Conservation (phyloP, 2,113 vertebrate species). For the Rissa tridactyla region DNA sequence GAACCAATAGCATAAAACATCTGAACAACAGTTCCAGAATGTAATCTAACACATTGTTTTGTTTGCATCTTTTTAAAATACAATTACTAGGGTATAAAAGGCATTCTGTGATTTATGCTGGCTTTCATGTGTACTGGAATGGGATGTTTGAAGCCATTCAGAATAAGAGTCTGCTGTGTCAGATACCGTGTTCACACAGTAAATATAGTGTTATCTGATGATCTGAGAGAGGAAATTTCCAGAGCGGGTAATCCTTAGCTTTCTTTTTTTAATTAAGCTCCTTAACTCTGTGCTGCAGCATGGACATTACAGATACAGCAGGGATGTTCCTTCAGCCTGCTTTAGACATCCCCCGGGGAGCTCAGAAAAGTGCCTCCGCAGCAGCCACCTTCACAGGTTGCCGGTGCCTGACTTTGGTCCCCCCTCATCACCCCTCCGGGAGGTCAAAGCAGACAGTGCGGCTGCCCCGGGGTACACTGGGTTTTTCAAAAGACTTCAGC, state of each 20-base stretch:
- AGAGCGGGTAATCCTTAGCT: neutral
- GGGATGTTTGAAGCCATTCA: neutral
- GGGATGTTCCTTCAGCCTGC: neutral
- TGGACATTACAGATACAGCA: neutral
- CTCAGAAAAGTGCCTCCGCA: neutral
- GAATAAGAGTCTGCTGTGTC: neutral
- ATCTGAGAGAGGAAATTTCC: neutral
- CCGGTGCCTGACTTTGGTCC: neutral
- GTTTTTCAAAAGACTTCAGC: neutral
- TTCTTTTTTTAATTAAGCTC: neutral
- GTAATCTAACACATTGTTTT: slow-evolving; percentile 52
- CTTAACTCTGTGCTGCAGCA: neutral
- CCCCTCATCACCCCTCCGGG: neutral
- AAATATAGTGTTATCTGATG: neutral
- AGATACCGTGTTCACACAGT: neutral
- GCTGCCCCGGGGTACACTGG: neutral
- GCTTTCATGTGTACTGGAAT: neutral
- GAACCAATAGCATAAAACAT: slow-evolving; percentile 7
- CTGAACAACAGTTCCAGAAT: slow-evolving; percentile 37
- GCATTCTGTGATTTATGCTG: neutral
- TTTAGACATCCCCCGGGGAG: neutral
- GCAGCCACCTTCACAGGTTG: neutral
- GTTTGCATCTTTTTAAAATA: slow-evolving; percentile 46
- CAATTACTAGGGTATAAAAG: slow-evolving; percentile 13
- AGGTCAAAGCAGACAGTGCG: neutral